Evolutionary conservation across 2,888 invertebrate genomes (phyloP), one percentile per base, ranked within the genome.

Genomic region (Oeneis ivallda): DNA sequence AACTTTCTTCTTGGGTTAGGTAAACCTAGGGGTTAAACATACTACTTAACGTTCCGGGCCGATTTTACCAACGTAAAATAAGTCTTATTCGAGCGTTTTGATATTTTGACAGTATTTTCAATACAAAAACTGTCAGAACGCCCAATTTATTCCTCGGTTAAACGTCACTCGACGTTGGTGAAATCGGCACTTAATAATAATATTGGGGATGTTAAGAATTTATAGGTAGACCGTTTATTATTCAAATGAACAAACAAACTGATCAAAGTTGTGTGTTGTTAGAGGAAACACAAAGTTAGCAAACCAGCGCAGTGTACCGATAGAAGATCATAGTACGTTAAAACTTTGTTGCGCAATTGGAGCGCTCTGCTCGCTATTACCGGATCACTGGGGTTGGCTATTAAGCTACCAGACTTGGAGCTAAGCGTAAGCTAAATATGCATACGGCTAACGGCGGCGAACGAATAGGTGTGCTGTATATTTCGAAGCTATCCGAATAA

Each of bases 261-360:
- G 47, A 60, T 50, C 60, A 39, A 50, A 60, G 60, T 60, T 60
- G 50, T 15, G 34, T 60, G 19, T 50, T 39, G 50, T 37, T 37
- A 71, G 66, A 70, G 70, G 67, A 75, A 75, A 74, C 73, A 68
- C 66, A 67, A 74, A 76, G 75, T 79, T 75, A 64, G 76, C 68
- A 75, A 80, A 77, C 76, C 76, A 73, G 75, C 72, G 72, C 72
- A 73, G 70, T 72, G 75, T 76, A 74, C 74, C 73, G 73, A 74
- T 73, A 71, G 75, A 76, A 75, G 74, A 75, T 74, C 72, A 71
- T 62, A 69, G 62, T 66, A 67, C 66, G 70, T 70, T 63, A 71
- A 67, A 77, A 75, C 72, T 76, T 75, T 76, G 77, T 76, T 81
- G 78, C 77, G 74, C 76, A 79, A 76, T 76, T 75, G 71, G 58